A percentile compares a stretch with the other conserved stretches of the same genome.
Conservation (phyloP, 1,140 invertebrate genomes). For the Drosophila arizonae region DNA sequence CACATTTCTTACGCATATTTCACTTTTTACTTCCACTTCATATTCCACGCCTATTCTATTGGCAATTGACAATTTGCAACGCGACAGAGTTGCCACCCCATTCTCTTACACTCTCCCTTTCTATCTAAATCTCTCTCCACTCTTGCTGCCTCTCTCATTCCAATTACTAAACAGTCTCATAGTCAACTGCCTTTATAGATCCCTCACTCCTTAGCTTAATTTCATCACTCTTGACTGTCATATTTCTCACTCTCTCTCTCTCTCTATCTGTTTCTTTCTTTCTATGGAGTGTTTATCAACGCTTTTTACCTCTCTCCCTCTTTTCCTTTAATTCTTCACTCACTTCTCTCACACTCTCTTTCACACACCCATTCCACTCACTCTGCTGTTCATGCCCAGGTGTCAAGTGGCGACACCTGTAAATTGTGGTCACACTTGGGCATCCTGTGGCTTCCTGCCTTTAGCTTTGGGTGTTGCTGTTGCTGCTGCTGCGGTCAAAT, state of each 20-base stretch:
- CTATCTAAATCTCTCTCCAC: neutral
- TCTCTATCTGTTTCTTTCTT: no score
- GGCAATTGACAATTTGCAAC: neutral
- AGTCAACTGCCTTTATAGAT: no score
- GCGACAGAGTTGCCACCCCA: neutral
- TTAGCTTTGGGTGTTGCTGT: slow-evolving; percentile 6
- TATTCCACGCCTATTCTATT: neutral
- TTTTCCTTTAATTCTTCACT: neutral
- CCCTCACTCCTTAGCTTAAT: neutral
- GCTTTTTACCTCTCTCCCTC: no score
- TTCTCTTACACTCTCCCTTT: neutral
- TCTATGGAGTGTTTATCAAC: no score
- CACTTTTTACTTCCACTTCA: neutral
- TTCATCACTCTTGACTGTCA: no score
- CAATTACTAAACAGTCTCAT: no score
- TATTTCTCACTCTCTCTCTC: neutral
- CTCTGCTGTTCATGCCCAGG: slow-evolving; percentile 47
- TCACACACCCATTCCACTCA: neutral
- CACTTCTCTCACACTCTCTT: neutral
- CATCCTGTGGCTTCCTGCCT: slow-evolving; percentile 17
- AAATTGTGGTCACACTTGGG: slow-evolving; percentile 72
- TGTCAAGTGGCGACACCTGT: slow-evolving; percentile 77
- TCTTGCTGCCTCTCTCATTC: neutral
- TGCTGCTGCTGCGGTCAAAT: slow-evolving; percentile 69
- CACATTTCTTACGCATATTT: neutral